A percentile compares a stretch with the other conserved stretches of the same genome.
phyloP scores from a whole-genome alignment of 2,113 vertebrate genomes.

The Alethe castanea region DNA sequence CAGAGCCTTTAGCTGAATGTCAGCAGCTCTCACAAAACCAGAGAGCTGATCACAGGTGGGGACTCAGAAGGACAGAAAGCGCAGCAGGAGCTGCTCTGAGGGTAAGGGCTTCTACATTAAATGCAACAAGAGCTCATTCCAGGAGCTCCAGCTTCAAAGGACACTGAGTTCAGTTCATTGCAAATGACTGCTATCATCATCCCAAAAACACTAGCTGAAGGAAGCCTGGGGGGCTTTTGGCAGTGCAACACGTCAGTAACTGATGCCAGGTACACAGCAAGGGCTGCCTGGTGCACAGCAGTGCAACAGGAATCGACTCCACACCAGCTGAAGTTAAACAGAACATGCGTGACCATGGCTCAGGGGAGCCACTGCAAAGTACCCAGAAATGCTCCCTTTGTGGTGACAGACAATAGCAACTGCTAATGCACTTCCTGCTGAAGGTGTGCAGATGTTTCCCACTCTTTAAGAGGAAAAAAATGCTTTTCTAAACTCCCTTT shows the following conservation, averaged over 20 bases:
- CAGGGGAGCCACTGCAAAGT: accelerated
- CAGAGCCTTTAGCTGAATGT: neutral
- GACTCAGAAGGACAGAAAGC: neutral
- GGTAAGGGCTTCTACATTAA: neutral
- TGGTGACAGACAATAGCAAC: neutral
- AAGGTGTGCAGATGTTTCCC: neutral
- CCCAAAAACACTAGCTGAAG: neutral
- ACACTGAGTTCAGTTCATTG: neutral
- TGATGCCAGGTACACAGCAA: neutral
- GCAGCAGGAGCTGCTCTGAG: neutral
- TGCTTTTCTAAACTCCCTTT: neutral
- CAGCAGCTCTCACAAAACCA: neutral
- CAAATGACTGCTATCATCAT: neutral
- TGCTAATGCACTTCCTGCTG: neutral
- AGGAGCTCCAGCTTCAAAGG: neutral
- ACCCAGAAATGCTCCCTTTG: neutral
- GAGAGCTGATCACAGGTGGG: neutral
- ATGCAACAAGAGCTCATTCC: neutral
- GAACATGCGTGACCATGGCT: accelerated
- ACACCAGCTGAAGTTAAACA: neutral
- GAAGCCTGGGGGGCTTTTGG: neutral
- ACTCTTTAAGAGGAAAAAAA: neutral
- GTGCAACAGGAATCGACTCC: accelerated
- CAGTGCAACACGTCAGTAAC: neutral
- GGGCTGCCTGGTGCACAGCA: neutral